Evolutionary conservation across 2,113 vertebrate species (phyloP).

Genomic region (Pterocles orientalis): DNA sequence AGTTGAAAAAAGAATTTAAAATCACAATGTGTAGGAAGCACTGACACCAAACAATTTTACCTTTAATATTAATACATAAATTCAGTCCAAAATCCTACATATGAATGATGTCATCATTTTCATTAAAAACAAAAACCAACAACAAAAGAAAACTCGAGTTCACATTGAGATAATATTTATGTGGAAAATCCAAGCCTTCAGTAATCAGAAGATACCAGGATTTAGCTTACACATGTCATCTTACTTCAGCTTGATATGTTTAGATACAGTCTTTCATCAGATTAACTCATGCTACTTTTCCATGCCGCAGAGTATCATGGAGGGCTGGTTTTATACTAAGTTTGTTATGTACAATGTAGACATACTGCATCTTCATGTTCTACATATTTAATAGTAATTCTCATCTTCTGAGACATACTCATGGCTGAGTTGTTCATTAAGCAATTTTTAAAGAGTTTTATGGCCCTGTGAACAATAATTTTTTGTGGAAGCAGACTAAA

Average conservation of each 20-base stretch:
- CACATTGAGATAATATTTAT: background rate
- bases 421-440: slow-evolving; percentile 74
- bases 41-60: background rate
- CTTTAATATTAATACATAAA: background rate
- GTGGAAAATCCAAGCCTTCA: background rate
- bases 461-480: slow-evolving; percentile 73
- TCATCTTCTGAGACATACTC: slow-evolving; percentile 65
- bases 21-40: background rate
- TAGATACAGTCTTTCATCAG: background rate
- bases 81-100: background rate
- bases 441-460: slow-evolving; percentile 80
- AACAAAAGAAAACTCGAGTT: background rate
- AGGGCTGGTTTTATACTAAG: background rate
- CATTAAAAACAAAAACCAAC: background rate
- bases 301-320: accelerated
- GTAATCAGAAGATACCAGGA: background rate
- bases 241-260: background rate
- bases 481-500: slow-evolving; percentile 76
- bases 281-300: background rate
- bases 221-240: background rate
- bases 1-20: background rate
- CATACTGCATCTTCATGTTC: background rate
- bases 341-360: background rate
- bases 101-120: background rate
- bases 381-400: slow-evolving; percentile 53